A percentile compares a stretch with the other conserved stretches of the same genome.
Conservation (phyloP, 2,888 invertebrate species). For the Drosophila anomalata region DNA sequence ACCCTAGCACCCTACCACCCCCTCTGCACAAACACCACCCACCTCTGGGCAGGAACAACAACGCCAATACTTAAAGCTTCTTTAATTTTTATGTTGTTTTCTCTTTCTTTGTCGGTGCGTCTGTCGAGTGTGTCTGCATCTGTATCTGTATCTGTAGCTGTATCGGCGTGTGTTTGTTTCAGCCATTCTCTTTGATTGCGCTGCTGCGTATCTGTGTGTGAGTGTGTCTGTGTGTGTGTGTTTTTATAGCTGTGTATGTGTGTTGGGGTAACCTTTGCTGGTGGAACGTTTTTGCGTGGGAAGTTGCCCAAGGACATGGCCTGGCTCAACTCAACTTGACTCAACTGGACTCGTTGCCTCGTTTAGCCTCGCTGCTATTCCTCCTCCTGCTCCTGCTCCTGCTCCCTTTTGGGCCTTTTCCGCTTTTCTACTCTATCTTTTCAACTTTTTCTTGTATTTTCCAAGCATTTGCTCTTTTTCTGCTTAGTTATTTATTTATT, state of each 20-base stretch:
- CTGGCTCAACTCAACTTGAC: slow-evolving; percentile 62
- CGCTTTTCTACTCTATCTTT: slow-evolving; percentile 16
- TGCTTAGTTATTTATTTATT: slow-evolving; percentile 64
- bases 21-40: slow-evolving; percentile 18
- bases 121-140: slow-evolving; percentile 43
- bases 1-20: slow-evolving; percentile 4
- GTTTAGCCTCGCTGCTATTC: neutral
- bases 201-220: slow-evolving; percentile 35
- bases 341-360: slow-evolving; percentile 51
- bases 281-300: slow-evolving; percentile 73
- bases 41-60: slow-evolving; percentile 40
- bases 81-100: slow-evolving; percentile 78
- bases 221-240: slow-evolving; percentile 22
- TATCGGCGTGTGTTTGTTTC: slow-evolving; percentile 21
- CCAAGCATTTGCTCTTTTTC: slow-evolving; percentile 35
- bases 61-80: slow-evolving; percentile 77
- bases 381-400: neutral
- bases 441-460: slow-evolving; percentile 34
- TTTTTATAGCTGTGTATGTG: slow-evolving; percentile 12
- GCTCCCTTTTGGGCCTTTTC: slow-evolving; percentile 6
- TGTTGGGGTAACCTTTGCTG: slow-evolving; percentile 68
- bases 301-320: slow-evolving; percentile 80
- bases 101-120: slow-evolving; percentile 69
- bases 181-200: slow-evolving; percentile 54
- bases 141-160: slow-evolving; percentile 13